phyloP scores from a whole-genome alignment of 2,888 invertebrate species.

The Serripes groenlandicus region DNA sequence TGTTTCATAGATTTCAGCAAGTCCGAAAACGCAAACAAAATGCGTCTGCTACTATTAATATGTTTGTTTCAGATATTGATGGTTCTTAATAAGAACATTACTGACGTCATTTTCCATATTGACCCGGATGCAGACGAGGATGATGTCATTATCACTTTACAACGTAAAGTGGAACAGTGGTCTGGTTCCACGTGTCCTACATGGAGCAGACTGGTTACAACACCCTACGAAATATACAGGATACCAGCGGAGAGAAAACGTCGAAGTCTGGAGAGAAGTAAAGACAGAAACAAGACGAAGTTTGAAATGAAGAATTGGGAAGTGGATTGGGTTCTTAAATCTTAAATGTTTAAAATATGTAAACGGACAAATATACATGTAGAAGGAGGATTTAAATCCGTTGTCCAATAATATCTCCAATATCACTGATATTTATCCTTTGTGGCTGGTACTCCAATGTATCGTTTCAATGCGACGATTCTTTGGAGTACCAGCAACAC shows the following conservation, averaged over 20 bases:
- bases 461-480: too few relatives aligned
- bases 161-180: conserved; percentile 73
- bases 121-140: conserved; percentile 62
- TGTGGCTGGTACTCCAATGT: too few relatives aligned
- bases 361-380: too few relatives aligned
- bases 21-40: too few relatives aligned
- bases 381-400: too few relatives aligned
- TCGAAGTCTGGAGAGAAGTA: conserved; percentile 68
- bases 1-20: too few relatives aligned
- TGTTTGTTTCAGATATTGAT: conserved; percentile 68
- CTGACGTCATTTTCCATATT: conserved; percentile 59
- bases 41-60: background rate
- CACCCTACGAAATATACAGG: conserved; percentile 60
- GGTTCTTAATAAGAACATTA: conserved; percentile 72
- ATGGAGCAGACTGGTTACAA: conserved; percentile 66
- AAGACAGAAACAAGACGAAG: conserved; percentile 67
- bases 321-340: conserved; percentile 71
- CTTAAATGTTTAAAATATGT: too few relatives aligned
- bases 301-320: conserved; percentile 71
- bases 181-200: conserved; percentile 65
- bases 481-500: too few relatives aligned
- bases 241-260: conserved; percentile 59
- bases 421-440: too few relatives aligned
- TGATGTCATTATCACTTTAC: conserved; percentile 60
- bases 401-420: too few relatives aligned